These are phyloP conservation scores for Lanius collurio DNA, from an alignment of 2,113 vertebrate species.

Conservation along the genomic window DNA sequence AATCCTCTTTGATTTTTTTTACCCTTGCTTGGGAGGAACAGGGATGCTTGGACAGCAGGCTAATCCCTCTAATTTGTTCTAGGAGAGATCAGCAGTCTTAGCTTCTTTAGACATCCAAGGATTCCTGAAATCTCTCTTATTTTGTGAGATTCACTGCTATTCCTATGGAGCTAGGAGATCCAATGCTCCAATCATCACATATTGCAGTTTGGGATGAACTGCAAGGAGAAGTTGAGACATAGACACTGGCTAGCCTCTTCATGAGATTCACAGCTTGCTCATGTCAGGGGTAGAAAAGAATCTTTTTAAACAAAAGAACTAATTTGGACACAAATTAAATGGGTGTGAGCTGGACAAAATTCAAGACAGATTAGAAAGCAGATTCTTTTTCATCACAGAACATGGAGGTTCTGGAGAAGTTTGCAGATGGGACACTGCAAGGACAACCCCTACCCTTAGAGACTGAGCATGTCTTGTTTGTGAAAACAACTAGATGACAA, in stretches of 20 bases:
- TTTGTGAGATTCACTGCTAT: background rate
- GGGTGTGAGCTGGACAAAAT: background rate
- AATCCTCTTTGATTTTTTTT: background rate
- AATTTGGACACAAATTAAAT: background rate
- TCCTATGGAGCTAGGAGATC: background rate
- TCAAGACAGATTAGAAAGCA: background rate
- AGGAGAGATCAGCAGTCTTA: background rate
- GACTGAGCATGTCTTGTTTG: background rate
- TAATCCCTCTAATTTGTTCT: background rate
- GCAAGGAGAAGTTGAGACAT: background rate
- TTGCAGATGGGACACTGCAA: background rate
- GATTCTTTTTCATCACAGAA: background rate
- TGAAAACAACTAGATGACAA: background rate
- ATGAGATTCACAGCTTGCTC: background rate
- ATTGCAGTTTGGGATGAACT: background rate
- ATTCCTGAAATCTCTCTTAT: background rate
- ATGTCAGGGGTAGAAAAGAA: background rate
- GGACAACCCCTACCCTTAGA: background rate
- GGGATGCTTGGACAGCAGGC: background rate
- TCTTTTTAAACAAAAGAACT: background rate
- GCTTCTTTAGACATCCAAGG: background rate
- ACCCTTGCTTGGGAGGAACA: background rate
- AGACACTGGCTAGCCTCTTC: background rate
- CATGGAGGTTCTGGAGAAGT: background rate
- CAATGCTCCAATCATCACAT: background rate